Percentiles rank a stretch among this genome's conserved stretches.
These are phyloP conservation scores for Protonibea diacanthus DNA, from an alignment of 2,797 vertebrate genomes.

Conservation along the genomic window DNA sequence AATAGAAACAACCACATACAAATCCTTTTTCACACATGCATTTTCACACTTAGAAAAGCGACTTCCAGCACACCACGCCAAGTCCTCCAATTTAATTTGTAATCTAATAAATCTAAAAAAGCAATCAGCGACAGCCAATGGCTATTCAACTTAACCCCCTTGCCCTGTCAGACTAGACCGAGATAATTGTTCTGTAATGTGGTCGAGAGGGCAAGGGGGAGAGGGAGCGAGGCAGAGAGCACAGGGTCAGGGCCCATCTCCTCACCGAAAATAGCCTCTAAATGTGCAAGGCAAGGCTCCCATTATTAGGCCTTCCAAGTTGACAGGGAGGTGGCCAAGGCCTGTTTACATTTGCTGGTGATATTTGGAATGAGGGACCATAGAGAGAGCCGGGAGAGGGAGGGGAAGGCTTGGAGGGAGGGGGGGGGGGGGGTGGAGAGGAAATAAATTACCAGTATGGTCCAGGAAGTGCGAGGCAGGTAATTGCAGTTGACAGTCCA, in stretches of 20 bases:
- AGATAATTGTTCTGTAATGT: conserved; percentile 81
- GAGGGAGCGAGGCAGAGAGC: conserved; percentile 52
- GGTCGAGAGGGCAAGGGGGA: conserved; percentile 69
- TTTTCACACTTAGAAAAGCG: conserved; percentile 45
- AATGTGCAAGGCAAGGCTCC: conserved; percentile 78
- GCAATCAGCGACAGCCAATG: conserved; percentile 73
- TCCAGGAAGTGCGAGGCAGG: conserved; percentile 89
- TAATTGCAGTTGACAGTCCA: conserved; percentile 93
- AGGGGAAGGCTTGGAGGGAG: conserved; percentile 73
- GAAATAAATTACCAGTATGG: conserved; percentile 82
- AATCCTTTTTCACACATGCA: not conserved
- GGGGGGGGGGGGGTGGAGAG: conserved; percentile 37
- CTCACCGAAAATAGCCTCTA: conserved; percentile 75
- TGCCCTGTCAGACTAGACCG: conserved; percentile 63
- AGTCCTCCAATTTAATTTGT: conserved; percentile 79
- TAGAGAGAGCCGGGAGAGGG: conserved; percentile 41
- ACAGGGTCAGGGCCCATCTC: conserved; percentile 70
- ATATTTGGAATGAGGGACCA: conserved; percentile 75
- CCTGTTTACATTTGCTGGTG: conserved; percentile 80
- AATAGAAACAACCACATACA: not conserved
- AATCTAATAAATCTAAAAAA: conserved; percentile 82
- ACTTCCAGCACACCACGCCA: conserved; percentile 33
- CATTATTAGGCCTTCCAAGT: conserved; percentile 80
- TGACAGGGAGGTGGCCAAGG: conserved; percentile 76
- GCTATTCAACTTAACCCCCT: conserved; percentile 75